phyloP scores from a whole-genome alignment of 2,888 invertebrate genomes.

The Zygothrica quintamaculata region DNA sequence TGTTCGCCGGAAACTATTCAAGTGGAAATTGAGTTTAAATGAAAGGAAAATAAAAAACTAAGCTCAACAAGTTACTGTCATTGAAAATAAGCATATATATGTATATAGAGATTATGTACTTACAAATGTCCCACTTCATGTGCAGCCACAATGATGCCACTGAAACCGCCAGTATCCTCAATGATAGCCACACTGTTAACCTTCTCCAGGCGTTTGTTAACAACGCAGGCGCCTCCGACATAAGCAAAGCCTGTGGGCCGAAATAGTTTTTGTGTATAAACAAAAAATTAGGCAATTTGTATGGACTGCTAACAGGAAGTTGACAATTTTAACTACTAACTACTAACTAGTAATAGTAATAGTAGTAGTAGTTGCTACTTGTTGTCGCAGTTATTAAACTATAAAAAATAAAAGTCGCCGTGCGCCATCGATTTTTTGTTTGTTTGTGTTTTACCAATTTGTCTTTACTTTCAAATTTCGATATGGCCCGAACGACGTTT shows the following conservation, averaged over 20 bases:
- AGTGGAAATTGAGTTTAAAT: no score
- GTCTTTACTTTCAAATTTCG: slow-evolving; percentile 57
- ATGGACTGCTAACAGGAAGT: slow-evolving; percentile 67
- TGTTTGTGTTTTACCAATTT: slow-evolving; percentile 37
- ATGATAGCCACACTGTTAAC: slow-evolving; percentile 98
- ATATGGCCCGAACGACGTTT: slow-evolving; percentile 48
- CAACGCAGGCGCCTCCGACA: slow-evolving; percentile 97
- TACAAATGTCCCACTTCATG: slow-evolving; percentile 98
- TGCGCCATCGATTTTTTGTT: slow-evolving; percentile 30
- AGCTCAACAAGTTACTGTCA: no score
- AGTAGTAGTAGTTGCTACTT: slow-evolving; percentile 27
- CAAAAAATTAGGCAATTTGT: slow-evolving; percentile 64
- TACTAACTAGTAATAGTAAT: slow-evolving; percentile 22
- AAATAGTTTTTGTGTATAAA: slow-evolving; percentile 44
- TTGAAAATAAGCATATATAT: no score
- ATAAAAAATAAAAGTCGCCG: slow-evolving; percentile 33
- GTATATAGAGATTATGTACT: no score
- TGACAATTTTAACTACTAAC: slow-evolving; percentile 59
- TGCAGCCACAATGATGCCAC: slow-evolving; percentile 97
- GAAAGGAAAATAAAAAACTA: no score
- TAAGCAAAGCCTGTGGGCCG: slow-evolving; percentile 94
- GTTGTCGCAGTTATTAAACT: slow-evolving; percentile 59
- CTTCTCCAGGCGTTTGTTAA: slow-evolving; percentile 97
- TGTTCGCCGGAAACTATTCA: slow-evolving; percentile 55
- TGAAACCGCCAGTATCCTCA: slow-evolving; percentile 98